Conservation (phyloP, 1,140 invertebrate genomes). For the Leucophenga varia region DNA sequence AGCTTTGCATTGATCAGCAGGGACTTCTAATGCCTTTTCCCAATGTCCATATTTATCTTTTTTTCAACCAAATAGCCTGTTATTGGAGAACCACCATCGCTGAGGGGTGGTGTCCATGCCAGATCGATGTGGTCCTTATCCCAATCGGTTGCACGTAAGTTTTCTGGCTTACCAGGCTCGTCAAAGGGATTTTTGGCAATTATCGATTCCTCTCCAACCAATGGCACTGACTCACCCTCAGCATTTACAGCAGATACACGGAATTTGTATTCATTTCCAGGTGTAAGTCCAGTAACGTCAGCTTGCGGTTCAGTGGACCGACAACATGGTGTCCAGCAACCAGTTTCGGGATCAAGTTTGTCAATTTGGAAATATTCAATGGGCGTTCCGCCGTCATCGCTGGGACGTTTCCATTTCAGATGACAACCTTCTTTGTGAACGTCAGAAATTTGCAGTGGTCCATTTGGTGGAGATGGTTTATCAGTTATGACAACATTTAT, state of each 20-base stretch:
- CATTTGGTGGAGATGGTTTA: constrained; percentile 83
- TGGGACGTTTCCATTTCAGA: constrained; percentile 91
- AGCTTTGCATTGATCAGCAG: constrained; percentile 76
- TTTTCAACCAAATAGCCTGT: constrained; percentile 88
- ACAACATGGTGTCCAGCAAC: constrained; percentile 91
- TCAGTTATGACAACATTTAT: constrained; percentile 91
- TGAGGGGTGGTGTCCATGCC: constrained; percentile 77
- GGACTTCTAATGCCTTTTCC: constrained; percentile 71
- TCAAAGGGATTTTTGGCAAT: constrained; percentile 96
- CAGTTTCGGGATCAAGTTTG: constrained; percentile 89
- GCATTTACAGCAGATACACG: constrained; percentile 93
- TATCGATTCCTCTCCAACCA: constrained; percentile 83
- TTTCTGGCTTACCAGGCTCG: constrained; percentile 89
- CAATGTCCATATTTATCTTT: constrained; percentile 93
- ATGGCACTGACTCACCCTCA: constrained; percentile 92
- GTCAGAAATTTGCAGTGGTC: constrained; percentile 84
- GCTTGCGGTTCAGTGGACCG: constrained; percentile 78
- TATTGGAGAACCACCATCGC: constrained; percentile 85
- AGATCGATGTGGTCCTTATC: constrained; percentile 93
- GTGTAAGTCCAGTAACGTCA: constrained; percentile 83
- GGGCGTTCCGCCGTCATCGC: constrained; percentile 82
- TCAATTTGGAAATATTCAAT: constrained; percentile 94
- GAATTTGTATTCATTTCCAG: constrained; percentile 92
- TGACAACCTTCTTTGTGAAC: constrained; percentile 92
- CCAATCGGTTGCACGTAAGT: constrained; percentile 91